Evolutionary conservation across 2,797 vertebrate genomes (phyloP), one percentile per base, ranked within the genome.

Genomic region (Acanthiza pusilla): DNA sequence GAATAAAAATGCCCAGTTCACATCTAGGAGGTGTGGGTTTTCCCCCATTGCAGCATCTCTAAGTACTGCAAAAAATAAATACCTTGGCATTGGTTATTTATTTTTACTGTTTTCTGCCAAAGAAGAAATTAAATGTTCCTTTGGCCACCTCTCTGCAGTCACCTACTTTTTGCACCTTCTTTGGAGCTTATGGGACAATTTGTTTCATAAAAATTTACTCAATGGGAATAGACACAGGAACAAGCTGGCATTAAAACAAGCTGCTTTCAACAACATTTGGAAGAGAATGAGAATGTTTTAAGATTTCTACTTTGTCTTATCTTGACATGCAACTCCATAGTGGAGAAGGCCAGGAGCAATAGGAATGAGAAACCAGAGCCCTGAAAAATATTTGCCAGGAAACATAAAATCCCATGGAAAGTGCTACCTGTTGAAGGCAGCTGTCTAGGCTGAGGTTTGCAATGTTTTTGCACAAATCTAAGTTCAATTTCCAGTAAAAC

Each of bases 1-100:
- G 68, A 96, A 93, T 54, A 96, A 94, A 93, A 97, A 94, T 81
- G 61, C 61, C 7, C 16, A 91, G 50, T 87, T 95, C 45, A 58
- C 63, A 58, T 61, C 73, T 77, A 62, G 81, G 40, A 73, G 32
- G 1, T 45, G 54, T 45, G 85, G 58, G 75, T 67, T 72, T 57
- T 93, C 57, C 65, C 90, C 97, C 72, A 67, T 30, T 96, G 93
- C 62, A 93, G 73, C 66, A 54, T 47, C 42, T 77, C 60, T 78
- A 96, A 94, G 55, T 67, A 65, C 45, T 83, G 43, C 17, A 91
- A 93, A 88, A 95, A 96, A 83, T 14, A 88, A n/a, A 65, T 13
- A 58, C 3, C 63, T 85, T 88, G 20, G 38, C 61, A 36, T 53
- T 77, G 34, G 11, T 42, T 32, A 29, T 60, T 72, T 42, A 25